A percentile compares a stretch with the other conserved stretches of the same genome.
Evolutionary conservation across 2,113 vertebrate species (phyloP).

Genomic region (Anoplopoma fimbria): DNA sequence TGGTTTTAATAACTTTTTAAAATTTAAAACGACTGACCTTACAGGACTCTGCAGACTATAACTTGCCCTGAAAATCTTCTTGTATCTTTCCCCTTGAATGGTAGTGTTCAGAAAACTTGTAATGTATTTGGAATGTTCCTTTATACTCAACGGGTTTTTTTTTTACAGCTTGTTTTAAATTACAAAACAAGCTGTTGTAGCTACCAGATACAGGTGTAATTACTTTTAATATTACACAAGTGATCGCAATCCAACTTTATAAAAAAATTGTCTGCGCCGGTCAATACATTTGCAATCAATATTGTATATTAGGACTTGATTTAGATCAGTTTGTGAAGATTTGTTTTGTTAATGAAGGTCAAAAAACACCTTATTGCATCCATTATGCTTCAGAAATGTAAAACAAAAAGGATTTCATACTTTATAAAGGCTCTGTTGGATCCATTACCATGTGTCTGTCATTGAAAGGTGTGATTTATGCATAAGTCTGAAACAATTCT

Average conservation of each 20-base stretch:
- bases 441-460: conserved; percentile 11
- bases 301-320: neutral
- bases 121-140: neutral
- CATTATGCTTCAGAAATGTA: neutral
- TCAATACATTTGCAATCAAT: neutral
- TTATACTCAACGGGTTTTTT: too few species aligned
- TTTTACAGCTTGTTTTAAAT: too few species aligned
- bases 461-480: conserved; percentile 3
- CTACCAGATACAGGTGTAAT: neutral
- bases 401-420: conserved; percentile 15
- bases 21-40: too few species aligned
- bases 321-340: neutral
- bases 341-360: neutral
- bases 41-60: neutral
- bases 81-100: neutral
- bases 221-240: neutral
- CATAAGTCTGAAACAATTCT: conserved; percentile 44
- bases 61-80: conserved; percentile 11
- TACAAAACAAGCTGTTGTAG: neutral
- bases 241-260: neutral
- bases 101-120: neutral
- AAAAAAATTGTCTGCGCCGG: neutral
- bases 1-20: too few species aligned
- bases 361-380: neutral
- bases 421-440: conserved; percentile 21